Conservation (phyloP, 2,888 invertebrate species). For the Arctia plantaginis region DNA sequence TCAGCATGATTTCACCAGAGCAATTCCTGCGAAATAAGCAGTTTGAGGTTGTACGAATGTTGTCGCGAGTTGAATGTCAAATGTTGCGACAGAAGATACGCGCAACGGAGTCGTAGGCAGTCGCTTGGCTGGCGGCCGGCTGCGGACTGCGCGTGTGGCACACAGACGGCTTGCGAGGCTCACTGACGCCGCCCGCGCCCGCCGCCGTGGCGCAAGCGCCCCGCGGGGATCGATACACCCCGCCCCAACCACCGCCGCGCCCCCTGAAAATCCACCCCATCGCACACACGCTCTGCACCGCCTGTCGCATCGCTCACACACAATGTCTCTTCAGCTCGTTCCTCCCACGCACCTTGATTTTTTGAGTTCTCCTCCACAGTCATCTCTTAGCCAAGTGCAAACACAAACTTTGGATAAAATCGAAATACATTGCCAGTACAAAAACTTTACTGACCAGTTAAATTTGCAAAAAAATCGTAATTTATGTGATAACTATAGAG, state of each 20-base stretch:
- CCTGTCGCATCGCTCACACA: conserved; percentile 60
- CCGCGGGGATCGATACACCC: conserved; percentile 83
- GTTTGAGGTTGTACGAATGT: conserved; percentile 78
- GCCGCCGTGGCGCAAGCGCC: conserved; percentile 79
- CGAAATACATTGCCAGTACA: conserved; percentile 4
- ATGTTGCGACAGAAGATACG: conserved; percentile 63
- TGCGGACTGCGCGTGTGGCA: conserved; percentile 81
- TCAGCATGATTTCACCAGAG: conserved; percentile 66
- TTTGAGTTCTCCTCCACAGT: conserved; percentile 61
- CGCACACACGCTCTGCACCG: conserved; percentile 53
- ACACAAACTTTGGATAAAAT: conserved; percentile 54
- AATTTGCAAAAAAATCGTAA: neutral
- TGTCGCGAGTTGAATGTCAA: conserved; percentile 79
- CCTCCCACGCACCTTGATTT: conserved; percentile 66
- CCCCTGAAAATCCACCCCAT: conserved; percentile 64
- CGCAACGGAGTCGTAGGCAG: conserved; percentile 62
- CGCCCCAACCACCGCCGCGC: conserved; percentile 73
- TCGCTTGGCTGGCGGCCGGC: conserved; percentile 79
- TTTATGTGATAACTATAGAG: neutral
- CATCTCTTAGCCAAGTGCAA: conserved; percentile 55
- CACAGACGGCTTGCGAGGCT: conserved; percentile 66
- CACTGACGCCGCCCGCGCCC: conserved; percentile 66
- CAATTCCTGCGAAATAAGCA: conserved; percentile 76
- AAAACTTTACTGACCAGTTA: conserved; percentile 22
- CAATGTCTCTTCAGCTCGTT: conserved; percentile 51